phyloP scores from a whole-genome alignment of 2,888 invertebrate genomes.

The Lochmaea capreae region DNA sequence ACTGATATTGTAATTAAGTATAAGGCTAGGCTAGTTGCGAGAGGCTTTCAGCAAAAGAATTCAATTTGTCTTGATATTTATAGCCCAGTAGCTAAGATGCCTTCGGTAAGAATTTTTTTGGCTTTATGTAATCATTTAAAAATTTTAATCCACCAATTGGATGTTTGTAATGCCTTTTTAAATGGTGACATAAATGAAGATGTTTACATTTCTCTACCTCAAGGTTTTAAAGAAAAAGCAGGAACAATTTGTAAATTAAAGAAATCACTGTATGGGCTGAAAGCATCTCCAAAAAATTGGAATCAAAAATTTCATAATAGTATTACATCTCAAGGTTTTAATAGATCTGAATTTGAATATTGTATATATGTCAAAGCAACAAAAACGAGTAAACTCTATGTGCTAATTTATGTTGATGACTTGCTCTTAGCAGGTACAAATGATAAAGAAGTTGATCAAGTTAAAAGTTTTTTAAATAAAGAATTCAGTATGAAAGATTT shows the following conservation, averaged over 20 bases:
- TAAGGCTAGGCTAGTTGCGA: slow-evolving; percentile 47
- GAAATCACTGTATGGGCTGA: slow-evolving; percentile 48
- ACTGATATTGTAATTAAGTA: slow-evolving; percentile 12
- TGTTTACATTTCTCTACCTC: slow-evolving; percentile 45
- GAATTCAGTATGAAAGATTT: slow-evolving; percentile 30
- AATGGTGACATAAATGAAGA: slow-evolving; percentile 48
- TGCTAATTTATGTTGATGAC: slow-evolving; percentile 45
- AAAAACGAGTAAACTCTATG: slow-evolving; percentile 32
- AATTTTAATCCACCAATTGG: slow-evolving; percentile 45
- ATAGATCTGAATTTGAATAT: slow-evolving; percentile 44
- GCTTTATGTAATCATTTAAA: slow-evolving; percentile 23
- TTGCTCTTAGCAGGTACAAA: slow-evolving; percentile 36
- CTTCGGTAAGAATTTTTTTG: slow-evolving; percentile 30
- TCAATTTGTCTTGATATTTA: slow-evolving; percentile 13
- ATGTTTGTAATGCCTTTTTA: slow-evolving; percentile 48
- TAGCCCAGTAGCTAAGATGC: slow-evolving; percentile 15
- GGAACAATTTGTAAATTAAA: slow-evolving; percentile 46
- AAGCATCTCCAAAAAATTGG: slow-evolving; percentile 48
- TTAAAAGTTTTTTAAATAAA: slow-evolving; percentile 36
- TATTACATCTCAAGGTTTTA: slow-evolving; percentile 38
- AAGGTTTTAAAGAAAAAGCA: slow-evolving; percentile 35
- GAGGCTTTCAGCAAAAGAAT: slow-evolving; percentile 26
- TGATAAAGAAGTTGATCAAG: slow-evolving; percentile 26
- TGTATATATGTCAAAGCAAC: slow-evolving; percentile 43
- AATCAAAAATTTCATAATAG: slow-evolving; percentile 45